Percentiles rank a stretch among this genome's conserved stretches.
phyloP scores from a whole-genome alignment of 2,797 vertebrate genomes.

The Falco columbarius region DNA sequence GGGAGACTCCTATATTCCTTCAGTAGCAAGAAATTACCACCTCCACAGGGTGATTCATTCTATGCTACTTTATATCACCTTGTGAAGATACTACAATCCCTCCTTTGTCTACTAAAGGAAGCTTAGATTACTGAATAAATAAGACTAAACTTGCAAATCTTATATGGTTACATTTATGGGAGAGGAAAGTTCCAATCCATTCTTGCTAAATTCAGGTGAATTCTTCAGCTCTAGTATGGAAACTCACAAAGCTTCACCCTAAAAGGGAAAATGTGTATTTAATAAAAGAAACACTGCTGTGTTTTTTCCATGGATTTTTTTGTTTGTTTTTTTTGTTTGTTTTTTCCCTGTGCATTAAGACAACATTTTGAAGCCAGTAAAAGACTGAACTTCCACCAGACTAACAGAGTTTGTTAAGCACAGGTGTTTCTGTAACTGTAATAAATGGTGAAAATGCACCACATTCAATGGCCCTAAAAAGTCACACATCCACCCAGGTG shows the following conservation, averaged over 20 bases:
- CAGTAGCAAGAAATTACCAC: neutral
- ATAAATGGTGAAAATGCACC: slow-evolving; percentile 31
- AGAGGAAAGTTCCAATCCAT: neutral
- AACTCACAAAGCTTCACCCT: neutral
- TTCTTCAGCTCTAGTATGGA: neutral
- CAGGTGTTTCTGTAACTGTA: slow-evolving; percentile 39
- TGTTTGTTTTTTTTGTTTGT: neutral
- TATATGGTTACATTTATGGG: neutral
- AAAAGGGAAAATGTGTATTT: neutral
- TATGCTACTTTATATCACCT: neutral
- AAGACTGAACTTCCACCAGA: neutral
- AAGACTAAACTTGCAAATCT: neutral
- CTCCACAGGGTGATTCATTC: neutral
- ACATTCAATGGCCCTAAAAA: neutral
- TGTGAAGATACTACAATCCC: neutral
- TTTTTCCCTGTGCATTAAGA: rapidly evolving
- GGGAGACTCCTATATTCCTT: neutral
- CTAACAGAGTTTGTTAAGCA: neutral
- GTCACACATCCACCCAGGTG: neutral
- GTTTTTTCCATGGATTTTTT: neutral
- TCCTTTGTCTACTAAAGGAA: neutral
- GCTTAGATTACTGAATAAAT: neutral
- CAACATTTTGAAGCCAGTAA: neutral
- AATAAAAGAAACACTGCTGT: neutral
- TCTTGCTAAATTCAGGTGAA: neutral